phyloP scores from a whole-genome alignment of 2,888 invertebrate genomes.

The Xylota sylvarum region DNA sequence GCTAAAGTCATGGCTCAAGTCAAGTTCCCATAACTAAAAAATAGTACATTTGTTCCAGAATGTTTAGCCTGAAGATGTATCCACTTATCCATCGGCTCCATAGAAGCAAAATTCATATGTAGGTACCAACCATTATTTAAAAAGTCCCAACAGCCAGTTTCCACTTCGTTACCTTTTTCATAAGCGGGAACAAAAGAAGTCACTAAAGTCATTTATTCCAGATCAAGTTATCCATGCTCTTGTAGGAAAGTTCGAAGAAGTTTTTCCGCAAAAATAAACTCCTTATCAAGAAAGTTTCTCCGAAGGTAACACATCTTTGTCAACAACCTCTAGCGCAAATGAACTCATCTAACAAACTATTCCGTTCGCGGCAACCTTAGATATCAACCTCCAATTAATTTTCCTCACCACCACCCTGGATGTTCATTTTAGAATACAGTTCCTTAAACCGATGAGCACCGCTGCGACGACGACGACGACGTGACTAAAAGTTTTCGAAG shows the following conservation, averaged over 20 bases:
- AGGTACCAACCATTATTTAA: too few species aligned
- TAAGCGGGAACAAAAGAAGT: neutral
- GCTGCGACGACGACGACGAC: conserved; percentile 1
- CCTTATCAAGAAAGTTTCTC: conserved; percentile 8
- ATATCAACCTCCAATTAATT: conserved; percentile 32
- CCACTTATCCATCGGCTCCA: too few species aligned
- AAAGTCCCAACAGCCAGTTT: too few species aligned
- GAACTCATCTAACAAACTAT: conserved; percentile 3
- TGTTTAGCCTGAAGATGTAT: too few species aligned
- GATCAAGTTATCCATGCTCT: neutral
- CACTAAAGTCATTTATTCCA: neutral
- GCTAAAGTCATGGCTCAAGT: too few species aligned
- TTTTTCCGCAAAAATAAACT: neutral
- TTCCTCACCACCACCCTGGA: conserved; percentile 9
- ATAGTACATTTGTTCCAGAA: too few species aligned
- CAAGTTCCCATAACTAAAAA: too few species aligned
- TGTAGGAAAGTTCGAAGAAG: neutral
- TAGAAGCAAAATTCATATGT: too few species aligned
- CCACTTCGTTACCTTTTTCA: neutral
- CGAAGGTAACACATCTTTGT: neutral
- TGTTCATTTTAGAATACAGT: conserved; percentile 14
- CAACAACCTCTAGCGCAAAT: conserved; percentile 16
- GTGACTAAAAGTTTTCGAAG: conserved; percentile 16
- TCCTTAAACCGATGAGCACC: conserved; percentile 11
- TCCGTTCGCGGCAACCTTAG: neutral